Evolutionary conservation across 2,113 vertebrate species (phyloP), one percentile per base, ranked within the genome.

Genomic region (Erythrocebus patas): DNA sequence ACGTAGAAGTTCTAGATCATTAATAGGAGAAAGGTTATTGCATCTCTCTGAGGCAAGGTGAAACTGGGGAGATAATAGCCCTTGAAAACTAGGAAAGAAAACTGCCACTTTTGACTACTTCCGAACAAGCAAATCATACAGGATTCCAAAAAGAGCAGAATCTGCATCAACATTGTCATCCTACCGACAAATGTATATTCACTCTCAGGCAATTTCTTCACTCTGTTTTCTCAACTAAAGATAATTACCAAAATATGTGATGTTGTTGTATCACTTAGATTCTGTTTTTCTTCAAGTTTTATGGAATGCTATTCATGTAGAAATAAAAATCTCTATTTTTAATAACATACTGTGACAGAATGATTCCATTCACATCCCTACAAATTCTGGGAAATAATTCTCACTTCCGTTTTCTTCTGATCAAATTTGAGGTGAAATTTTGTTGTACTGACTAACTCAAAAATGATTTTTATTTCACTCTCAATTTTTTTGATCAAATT

Each of bases 181-280:
- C 83, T 97, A 13, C 48, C 61, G 35, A 72, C 90, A 73, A 97
- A 57, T 90, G 35, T 30, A 1, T 93, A 7, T 70, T 92, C 3
- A 6, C 55, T 85, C 13, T 23, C 84, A 75, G 57, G 68, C 61
- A 86, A 50, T 30, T 75, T 93, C 83, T 16, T 93, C 27, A 30
- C 81, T 97, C 20, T 75, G 35, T 97, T 94, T 97, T 68, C 91
- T 95, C 79, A 96, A 81, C 59, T 57, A 59, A 89, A 66, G 70
- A 30, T 96, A 95, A 91, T 98, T 98, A 85, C 57, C 92, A 75
- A 92, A 95, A 95, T 97, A 95, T 8, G 6, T 32, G 84, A n/a
- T 68, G 23, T 66, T 84, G 45, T 89, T 93, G 95, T 40, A 94
- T 97, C 92, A 50, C 80, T 97, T 96, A 59, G 64, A 93, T 92